Evolutionary conservation across 2,888 invertebrate species (phyloP), one percentile per base, ranked within the genome.

Genomic region (Tenodera sinensis): DNA sequence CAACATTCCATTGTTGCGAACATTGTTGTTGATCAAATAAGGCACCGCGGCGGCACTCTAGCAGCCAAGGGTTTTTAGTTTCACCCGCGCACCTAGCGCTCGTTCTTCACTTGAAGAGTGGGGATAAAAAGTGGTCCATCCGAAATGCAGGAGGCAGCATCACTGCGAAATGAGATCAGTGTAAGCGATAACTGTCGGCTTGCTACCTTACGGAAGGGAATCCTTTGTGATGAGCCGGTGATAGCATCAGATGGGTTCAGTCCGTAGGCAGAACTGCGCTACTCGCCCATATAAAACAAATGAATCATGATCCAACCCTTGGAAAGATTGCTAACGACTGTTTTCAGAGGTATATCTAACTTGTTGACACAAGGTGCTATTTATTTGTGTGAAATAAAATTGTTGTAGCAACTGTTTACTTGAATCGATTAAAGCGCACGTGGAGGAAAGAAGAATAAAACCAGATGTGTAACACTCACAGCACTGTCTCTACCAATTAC

Each of bases 81-180:
- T 71, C 54, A 71, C 25, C 54, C 54, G 54, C 25, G 54, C 54
- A 71, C 54, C 54, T 71, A 71, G 54, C 54, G 25, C 6, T 71
- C 54, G 25, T 20, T 71, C 54, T 71, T 15, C 25, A 71, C 54
- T 71, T 71, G 15, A 71, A 71, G 25, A 71, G 12, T 27, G 71
- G 54, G 54, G 34, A 27, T 34, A 87, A 83, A 87, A 87, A 82
- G 82, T 27, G 42, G 87, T 87, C 87, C 83, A 87, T 87, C 87
- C 83, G 87, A 87, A 87, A 87, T 87, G 87, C 87, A 87, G 87
- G 25, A 25, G 54, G 34, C 15, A 83, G 87, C 82, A 87, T 86
- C 87, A 87, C 87, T 83, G 87, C 82, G 42, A 87, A 87, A 82
- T 87, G 82, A 83, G 87, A 87, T 87, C 87, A 34, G 34, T 82